Evolutionary conservation across 2,113 vertebrate species (phyloP).

Genomic region (Tyto alba): DNA sequence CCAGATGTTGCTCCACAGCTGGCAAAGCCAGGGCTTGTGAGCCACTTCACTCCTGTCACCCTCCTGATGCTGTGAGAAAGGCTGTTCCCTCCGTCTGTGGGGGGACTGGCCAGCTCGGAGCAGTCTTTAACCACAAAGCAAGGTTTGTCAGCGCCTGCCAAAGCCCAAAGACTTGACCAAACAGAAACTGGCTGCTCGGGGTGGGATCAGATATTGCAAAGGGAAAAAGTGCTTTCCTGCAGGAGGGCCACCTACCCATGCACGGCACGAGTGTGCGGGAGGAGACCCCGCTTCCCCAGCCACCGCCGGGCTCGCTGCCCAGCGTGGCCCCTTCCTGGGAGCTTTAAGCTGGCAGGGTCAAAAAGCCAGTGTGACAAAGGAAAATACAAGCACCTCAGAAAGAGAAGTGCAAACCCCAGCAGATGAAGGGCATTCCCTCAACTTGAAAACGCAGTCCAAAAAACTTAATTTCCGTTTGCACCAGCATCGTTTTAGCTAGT

Average conservation of each 20-base stretch:
- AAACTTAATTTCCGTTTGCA: not conserved
- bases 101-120: not conserved
- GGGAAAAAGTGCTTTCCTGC: not conserved
- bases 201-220: not conserved
- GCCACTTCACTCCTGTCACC: fast-evolving
- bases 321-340: no score
- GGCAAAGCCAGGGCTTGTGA: not conserved
- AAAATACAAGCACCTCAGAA: not conserved
- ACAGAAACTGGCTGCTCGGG: not conserved
- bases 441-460: not conserved
- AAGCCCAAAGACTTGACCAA: not conserved
- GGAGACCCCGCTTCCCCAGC: not conserved
- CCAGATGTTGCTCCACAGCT: not conserved
- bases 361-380: not conserved
- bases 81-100: fast-evolving
- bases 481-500: not conserved
- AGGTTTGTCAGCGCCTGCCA: not conserved
- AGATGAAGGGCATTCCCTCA: not conserved
- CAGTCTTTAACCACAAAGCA: not conserved
- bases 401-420: not conserved
- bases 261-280: fast-evolving
- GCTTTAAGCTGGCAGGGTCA: not conserved
- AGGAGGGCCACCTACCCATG: not conserved
- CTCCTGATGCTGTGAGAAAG: not conserved
- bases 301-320: fast-evolving